Conservation (phyloP, 2,113 vertebrate species). For the Xiphophorus maculatus region DNA sequence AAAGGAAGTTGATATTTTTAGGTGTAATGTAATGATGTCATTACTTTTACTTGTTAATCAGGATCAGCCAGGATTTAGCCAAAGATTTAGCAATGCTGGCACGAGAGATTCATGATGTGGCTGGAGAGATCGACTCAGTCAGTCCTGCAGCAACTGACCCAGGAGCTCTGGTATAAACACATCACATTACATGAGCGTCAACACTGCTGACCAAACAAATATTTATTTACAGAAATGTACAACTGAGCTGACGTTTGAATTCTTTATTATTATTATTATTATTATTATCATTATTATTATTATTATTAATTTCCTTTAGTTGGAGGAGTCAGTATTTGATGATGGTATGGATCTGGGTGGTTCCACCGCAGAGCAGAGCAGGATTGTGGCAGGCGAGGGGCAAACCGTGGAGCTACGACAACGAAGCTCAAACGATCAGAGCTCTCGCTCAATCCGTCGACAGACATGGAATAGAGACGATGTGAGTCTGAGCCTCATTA, state of each 20-base stretch:
- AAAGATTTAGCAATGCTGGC: constrained; percentile 95
- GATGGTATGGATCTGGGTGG: constrained; percentile 87
- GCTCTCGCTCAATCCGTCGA: constrained; percentile 88
- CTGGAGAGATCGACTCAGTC: constrained; percentile 97
- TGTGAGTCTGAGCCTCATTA: constrained; percentile 72
- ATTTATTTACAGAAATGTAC: background rate
- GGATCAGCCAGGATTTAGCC: constrained; percentile 95
- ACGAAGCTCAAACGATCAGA: constrained; percentile 78
- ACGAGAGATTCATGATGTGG: constrained; percentile 97
- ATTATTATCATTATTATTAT: too few species aligned
- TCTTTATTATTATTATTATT: background rate
- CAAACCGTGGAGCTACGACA: constrained; percentile 82
- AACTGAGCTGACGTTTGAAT: too few species aligned
- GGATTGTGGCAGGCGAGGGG: constrained; percentile 82
- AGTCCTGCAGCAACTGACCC: constrained; percentile 95
- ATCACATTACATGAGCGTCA: background rate
- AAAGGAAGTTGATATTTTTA: background rate
- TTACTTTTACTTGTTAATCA: constrained; percentile 58
- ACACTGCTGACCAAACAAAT: background rate
- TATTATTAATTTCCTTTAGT: constrained; percentile 60
- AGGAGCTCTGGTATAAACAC: constrained; percentile 85
- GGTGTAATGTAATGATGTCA: background rate
- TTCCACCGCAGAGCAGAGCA: constrained; percentile 81
- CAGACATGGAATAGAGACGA: constrained; percentile 97
- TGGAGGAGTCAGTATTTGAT: constrained; percentile 91